These are phyloP conservation scores for Irena cyanogastra DNA, from an alignment of 2,113 vertebrate species.

Conservation along the genomic window DNA sequence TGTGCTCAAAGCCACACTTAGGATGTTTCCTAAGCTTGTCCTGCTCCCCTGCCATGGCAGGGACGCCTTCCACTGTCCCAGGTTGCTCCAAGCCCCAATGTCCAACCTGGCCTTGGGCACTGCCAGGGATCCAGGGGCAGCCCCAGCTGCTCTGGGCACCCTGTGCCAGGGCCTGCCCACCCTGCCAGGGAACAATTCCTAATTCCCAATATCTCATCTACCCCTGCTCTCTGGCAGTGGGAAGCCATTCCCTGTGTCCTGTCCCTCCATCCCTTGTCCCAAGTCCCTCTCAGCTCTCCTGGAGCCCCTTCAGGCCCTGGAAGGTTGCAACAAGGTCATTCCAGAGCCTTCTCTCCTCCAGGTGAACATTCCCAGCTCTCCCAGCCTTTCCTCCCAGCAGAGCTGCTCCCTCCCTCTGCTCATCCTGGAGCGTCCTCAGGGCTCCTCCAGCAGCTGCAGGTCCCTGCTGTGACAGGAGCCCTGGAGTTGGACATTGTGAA, in stretches of 20 bases:
- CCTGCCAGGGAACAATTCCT: not conserved
- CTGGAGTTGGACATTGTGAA: not conserved
- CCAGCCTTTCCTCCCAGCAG: not conserved
- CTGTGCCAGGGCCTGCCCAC: not conserved
- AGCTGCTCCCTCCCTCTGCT: not conserved
- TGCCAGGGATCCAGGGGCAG: not conserved
- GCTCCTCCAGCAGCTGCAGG: not conserved
- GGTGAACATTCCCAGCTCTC: not conserved
- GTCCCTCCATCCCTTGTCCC: accelerated
- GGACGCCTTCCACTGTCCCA: not conserved
- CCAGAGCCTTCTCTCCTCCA: not conserved
- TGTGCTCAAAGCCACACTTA: not conserved
- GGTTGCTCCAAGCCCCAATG: not conserved
- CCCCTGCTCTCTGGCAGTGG: not conserved
- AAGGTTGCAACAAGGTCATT: accelerated
- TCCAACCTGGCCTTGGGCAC: not conserved
- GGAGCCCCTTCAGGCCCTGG: accelerated
- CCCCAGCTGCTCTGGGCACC: not conserved
- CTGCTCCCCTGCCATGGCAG: not conserved
- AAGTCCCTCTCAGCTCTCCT: not conserved
- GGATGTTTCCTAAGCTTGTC: not conserved
- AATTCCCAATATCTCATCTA: not conserved
- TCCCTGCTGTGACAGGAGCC: not conserved
- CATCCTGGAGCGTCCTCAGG: not conserved
- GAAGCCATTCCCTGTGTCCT: not conserved